Conservation (phyloP, 2,113 vertebrate genomes). For the Larimichthys polyactis region DNA sequence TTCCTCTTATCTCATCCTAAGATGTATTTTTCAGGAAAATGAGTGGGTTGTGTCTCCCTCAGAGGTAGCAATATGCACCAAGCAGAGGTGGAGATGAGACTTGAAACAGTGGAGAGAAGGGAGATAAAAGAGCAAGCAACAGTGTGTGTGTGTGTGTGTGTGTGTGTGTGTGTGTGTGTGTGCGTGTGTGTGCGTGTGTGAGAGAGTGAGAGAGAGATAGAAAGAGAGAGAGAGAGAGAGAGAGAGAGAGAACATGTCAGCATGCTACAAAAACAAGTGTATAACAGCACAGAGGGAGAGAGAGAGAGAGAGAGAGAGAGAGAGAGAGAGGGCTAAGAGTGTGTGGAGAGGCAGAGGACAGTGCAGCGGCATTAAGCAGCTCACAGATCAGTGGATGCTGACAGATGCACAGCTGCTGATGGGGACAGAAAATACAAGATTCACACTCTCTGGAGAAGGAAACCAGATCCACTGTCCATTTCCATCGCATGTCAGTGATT, state of each 20-base stretch:
- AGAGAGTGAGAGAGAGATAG: not conserved
- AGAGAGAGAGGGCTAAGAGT: not conserved
- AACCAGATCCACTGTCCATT: not conserved
- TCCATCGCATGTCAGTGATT: not conserved
- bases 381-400: slow-evolving; percentile 31
- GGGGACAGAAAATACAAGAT: not conserved
- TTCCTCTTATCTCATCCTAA: not conserved
- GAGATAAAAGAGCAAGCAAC: not conserved
- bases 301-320: not conserved
- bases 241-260: slow-evolving; percentile 4
- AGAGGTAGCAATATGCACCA: not conserved
- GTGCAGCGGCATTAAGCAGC: not conserved
- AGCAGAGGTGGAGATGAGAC: not conserved
- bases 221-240: not conserved
- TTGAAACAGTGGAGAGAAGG: slow-evolving; percentile 1
- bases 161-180: not conserved
- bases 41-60: not conserved
- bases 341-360: not conserved
- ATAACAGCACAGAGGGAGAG: slow-evolving; percentile 2
- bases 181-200: too few species aligned
- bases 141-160: not conserved
- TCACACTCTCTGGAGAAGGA: not conserved
- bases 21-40: slow-evolving; percentile 7
- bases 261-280: slow-evolving; percentile 21
- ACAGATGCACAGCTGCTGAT: not conserved